These are phyloP conservation scores for Momotus momota DNA, from an alignment of 2,797 vertebrate genomes.

Conservation along the genomic window DNA sequence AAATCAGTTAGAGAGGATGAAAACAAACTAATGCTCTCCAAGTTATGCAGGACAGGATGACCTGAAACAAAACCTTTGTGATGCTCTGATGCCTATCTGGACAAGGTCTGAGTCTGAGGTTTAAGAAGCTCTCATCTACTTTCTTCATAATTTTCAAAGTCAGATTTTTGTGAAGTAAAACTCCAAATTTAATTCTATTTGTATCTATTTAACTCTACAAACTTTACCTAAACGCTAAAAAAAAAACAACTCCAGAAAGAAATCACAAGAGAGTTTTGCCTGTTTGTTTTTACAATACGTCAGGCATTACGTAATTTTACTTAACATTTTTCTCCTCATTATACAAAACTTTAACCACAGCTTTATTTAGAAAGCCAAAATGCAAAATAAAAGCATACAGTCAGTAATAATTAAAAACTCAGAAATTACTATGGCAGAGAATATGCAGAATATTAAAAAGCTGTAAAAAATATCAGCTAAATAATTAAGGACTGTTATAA, in stretches of 20 bases:
- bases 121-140: not conserved
- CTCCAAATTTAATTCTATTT: not conserved
- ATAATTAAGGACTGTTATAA: constrained; percentile 10
- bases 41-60: not conserved
- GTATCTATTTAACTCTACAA: not conserved
- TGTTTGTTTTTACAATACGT: not conserved
- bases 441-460: constrained; percentile 3
- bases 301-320: not conserved
- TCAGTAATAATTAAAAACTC: not conserved
- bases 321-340: not conserved
- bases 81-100: not conserved
- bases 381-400: not conserved
- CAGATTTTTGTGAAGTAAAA: not conserved
- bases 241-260: not conserved
- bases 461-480: constrained; percentile 6
- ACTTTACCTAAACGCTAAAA: not conserved
- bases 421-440: not conserved
- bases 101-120: not conserved
- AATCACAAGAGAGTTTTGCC: not conserved
- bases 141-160: not conserved
- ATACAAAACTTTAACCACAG: not conserved
- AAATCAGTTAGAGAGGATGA: not conserved
- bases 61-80: not conserved
- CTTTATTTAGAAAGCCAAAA: not conserved
- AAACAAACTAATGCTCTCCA: not conserved